Evolutionary conservation across 2,888 invertebrate genomes (phyloP), one percentile per base, ranked within the genome.

Genomic region (Calliopum simillimum): DNA sequence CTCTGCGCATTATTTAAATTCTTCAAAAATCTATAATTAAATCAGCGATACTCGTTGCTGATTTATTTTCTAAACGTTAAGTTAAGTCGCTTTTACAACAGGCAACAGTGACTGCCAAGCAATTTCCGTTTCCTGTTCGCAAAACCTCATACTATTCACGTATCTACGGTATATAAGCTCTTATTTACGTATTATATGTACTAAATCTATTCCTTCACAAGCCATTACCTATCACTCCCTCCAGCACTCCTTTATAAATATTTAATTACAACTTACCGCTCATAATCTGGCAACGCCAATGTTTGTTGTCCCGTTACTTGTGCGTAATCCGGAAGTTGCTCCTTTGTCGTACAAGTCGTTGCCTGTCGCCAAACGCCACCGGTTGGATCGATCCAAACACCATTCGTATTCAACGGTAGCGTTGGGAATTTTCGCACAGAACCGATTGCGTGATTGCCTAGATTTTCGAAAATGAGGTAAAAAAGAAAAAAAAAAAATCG

Each of bases 381-480:
- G 70, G 83, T 84, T 61, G 86, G 86, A 85, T 86, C 86, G 80
- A 86, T 86, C 86, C 86, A 86, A 68, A 86, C 81, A 14, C 85
- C 85, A 68, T 80, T 84, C 58, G 83, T 80, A 78, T 85, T 86
- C 77, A 86, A 79, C 70, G 86, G 86, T 72, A 86, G 78, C 68
- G 86, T 86, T 75, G 86, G 86, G 78, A 86, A 86, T 80, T 86
- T 86, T 81, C 86, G 82, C 78, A 86, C 86, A 76, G 86, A 85
- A 76, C 86, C 86, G 80, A 86, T 86, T 82, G 86, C 85, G 85
- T 86, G 86, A 86, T 86, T 86, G 73, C 86, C 86, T 86, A 78
- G 77, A 84, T 85, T 85, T 59, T 74, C 64, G 63, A 33, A 49
- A 55, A 56, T 59, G 64, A 61, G 47, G 67, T 14, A 1, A 68